These are phyloP conservation scores for Delphinus delphis DNA, from an alignment of 2,113 vertebrate genomes.

Conservation along the genomic window DNA sequence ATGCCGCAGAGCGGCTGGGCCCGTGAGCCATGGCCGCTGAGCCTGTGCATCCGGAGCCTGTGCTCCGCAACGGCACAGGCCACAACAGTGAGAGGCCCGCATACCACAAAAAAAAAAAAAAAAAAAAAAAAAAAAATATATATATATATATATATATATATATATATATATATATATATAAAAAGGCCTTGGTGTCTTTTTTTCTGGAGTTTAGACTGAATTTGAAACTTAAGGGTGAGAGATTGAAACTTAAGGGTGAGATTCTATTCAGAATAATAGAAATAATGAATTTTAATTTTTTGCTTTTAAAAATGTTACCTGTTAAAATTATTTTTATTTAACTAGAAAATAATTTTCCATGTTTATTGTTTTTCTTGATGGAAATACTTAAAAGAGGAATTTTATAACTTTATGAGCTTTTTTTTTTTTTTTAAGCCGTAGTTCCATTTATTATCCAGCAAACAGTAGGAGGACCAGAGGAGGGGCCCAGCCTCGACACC, in stretches of 20 bases:
- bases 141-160: too few species aligned
- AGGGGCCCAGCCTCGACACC: conserved; percentile 60
- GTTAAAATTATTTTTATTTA: conserved; percentile 42
- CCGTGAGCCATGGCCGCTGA: too few species aligned
- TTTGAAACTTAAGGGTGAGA: not conserved
- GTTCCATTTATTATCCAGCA: conserved; percentile 76
- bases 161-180: too few species aligned
- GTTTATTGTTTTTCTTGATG: conserved; percentile 12
- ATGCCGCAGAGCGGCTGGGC: too few species aligned
- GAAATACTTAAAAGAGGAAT: not conserved
- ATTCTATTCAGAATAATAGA: not conserved
- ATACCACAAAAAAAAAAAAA: too few species aligned
- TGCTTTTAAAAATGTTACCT: conserved; percentile 11
- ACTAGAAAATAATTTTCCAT: conserved; percentile 14
- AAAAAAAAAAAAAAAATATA: too few species aligned
- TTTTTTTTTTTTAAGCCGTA: conserved; percentile 50
- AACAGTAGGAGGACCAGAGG: conserved; percentile 64
- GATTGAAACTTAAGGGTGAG: not conserved
- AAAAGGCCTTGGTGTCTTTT: not conserved
- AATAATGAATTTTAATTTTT: conserved; percentile 39
- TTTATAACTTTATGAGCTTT: not conserved
- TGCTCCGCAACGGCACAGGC: too few species aligned
- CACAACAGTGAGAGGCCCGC: too few species aligned
- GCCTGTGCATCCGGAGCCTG: too few species aligned
- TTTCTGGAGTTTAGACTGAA: not conserved